Percentiles rank a stretch among this genome's conserved stretches.
Evolutionary conservation across 2,888 invertebrate genomes (phyloP).

Genomic region (Drosophila helvetica): DNA sequence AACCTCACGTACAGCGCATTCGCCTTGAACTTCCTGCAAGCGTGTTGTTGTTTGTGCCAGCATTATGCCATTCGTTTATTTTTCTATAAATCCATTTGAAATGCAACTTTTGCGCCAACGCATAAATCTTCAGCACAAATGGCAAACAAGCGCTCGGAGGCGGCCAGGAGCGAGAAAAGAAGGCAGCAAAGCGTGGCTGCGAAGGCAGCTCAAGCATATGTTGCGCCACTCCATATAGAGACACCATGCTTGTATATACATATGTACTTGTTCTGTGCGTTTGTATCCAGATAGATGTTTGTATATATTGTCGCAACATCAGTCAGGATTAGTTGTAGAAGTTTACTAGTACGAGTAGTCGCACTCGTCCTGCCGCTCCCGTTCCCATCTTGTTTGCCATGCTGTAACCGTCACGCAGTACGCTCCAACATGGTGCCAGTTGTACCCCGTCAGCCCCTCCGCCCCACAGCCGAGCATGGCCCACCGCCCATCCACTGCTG

Average conservation of each 20-base stretch:
- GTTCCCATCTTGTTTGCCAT: slow-evolving; percentile 71
- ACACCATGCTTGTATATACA: slow-evolving; percentile 15
- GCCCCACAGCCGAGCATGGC: not conserved
- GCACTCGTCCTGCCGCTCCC: slow-evolving; percentile 32
- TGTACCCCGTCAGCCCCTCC: slow-evolving; percentile 15
- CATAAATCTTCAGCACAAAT: slow-evolving; percentile 70
- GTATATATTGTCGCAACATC: slow-evolving; percentile 76
- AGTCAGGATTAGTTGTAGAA: slow-evolving; percentile 76
- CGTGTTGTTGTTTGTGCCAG: slow-evolving; percentile 7
- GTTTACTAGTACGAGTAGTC: slow-evolving; percentile 63
- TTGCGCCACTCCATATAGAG: slow-evolving; percentile 53
- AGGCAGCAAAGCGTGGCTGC: slow-evolving; percentile 72
- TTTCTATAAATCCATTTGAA: slow-evolving; percentile 62
- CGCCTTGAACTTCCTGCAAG: slow-evolving; percentile 12
- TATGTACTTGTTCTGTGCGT: slow-evolving; percentile 14
- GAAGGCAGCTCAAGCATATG: slow-evolving; percentile 69
- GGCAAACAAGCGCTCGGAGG: slow-evolving; percentile 50
- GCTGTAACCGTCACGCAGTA: slow-evolving; percentile 74
- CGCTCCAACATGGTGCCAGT: slow-evolving; percentile 66
- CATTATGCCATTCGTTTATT: slow-evolving; percentile 30
- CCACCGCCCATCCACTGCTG: slow-evolving; percentile 35
- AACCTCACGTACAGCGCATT: slow-evolving; percentile 15
- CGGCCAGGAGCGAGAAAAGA: slow-evolving; percentile 3
- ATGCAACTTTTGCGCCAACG: slow-evolving; percentile 72
- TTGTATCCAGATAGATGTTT: slow-evolving; percentile 49